These are phyloP conservation scores for Venusia cambrica DNA, from an alignment of 2,888 invertebrate genomes.

Conservation along the genomic window DNA sequence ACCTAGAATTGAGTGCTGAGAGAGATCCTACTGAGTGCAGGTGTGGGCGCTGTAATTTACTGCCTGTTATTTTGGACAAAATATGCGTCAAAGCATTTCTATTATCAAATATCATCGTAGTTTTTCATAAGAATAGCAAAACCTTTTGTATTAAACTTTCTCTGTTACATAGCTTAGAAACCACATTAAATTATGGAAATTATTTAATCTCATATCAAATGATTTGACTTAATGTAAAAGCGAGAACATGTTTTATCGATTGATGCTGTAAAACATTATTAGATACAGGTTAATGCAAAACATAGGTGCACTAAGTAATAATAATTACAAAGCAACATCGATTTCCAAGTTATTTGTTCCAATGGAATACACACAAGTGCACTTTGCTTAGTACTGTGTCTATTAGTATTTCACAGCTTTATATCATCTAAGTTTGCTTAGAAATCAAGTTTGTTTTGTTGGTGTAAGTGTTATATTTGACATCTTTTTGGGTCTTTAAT, in stretches of 20 bases:
- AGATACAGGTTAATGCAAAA: too few relatives aligned
- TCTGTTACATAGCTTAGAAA: constrained; percentile 6
- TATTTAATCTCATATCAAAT: constrained; percentile 1
- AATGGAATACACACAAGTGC: constrained; percentile 6
- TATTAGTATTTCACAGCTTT: constrained; percentile 8
- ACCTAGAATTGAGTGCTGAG: too few relatives aligned
- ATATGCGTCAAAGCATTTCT: constrained; percentile 5
- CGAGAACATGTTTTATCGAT: too few relatives aligned
- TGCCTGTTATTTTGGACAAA: too few relatives aligned
- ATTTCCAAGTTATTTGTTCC: background rate
- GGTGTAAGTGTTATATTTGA: constrained; percentile 1
- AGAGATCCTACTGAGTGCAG: too few relatives aligned
- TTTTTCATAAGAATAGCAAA: constrained; percentile 1
- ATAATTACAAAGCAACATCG: too few relatives aligned
- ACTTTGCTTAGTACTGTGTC: constrained; percentile 1
- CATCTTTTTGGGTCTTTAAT: background rate
- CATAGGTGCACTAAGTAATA: too few relatives aligned
- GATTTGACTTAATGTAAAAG: background rate
- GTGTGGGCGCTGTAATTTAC: too few relatives aligned
- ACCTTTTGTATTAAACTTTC: constrained; percentile 9
- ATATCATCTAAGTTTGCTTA: constrained; percentile 14
- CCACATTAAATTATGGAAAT: constrained; percentile 7
- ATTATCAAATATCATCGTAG: background rate
- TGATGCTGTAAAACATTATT: too few relatives aligned
- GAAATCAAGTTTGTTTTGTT: constrained; percentile 11